A percentile compares a stretch with the other conserved stretches of the same genome.
Evolutionary conservation across 2,797 vertebrate genomes (phyloP).

Genomic region (Eurystomus glaucurus): DNA sequence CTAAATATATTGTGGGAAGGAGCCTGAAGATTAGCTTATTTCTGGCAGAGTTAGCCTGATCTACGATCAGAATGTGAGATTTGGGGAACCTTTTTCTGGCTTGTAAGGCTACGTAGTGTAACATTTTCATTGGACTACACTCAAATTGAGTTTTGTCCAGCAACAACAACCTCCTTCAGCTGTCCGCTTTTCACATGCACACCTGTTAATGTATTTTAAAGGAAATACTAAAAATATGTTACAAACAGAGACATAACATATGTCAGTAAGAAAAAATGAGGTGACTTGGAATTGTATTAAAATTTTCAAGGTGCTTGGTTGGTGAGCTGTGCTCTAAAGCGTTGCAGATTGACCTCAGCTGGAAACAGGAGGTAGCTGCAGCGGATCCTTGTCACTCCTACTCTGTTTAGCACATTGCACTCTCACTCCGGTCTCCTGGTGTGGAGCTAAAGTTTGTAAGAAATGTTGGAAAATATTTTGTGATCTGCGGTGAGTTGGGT

Average conservation of each 20-base stretch:
- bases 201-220: conserved; percentile 64
- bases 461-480: not conserved
- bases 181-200: conserved; percentile 13
- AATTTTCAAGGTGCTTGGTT: not conserved
- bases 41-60: not conserved
- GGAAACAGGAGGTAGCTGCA: not conserved
- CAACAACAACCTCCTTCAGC: conserved; percentile 16
- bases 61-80: not conserved
- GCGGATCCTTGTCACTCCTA: not conserved
- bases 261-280: conserved; percentile 43
- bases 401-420: not conserved
- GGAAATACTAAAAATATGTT: conserved; percentile 54
- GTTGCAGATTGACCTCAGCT: conserved; percentile 22
- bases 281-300: conserved; percentile 60
- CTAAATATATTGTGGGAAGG: not conserved
- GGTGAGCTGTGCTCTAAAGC: not conserved
- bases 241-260: conserved; percentile 23
- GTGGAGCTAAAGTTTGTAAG: not conserved
- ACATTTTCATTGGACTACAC: conserved; percentile 48
- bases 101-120: not conserved
- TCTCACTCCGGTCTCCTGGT: not conserved
- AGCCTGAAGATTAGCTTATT: not conserved
- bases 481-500: not conserved
- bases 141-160: conserved; percentile 25
- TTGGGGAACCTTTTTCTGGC: not conserved